A percentile compares a stretch with the other conserved stretches of the same genome.
Evolutionary conservation across 2,888 invertebrate genomes (phyloP).

Genomic region (Ophioninae sp.): DNA sequence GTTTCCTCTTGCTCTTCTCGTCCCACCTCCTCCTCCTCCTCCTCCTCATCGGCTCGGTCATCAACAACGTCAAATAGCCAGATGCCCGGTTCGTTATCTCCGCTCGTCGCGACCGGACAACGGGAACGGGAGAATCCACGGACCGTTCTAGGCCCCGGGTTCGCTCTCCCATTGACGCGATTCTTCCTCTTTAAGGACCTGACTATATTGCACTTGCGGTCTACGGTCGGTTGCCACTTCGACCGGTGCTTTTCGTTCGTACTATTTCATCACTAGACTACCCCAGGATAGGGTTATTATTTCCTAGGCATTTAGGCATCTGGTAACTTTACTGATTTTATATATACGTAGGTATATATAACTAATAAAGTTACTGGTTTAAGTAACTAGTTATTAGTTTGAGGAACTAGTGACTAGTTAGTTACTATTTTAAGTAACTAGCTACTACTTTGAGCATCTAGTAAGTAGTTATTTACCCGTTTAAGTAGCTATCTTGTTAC

Average conservation of each 20-base stretch:
- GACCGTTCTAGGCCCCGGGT: neutral
- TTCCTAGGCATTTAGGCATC: neutral
- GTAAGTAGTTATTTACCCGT: too few species aligned
- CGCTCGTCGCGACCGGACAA: constrained; percentile 48
- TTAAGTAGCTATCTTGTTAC: too few species aligned
- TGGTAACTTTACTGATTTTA: neutral
- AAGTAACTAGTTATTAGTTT: too few species aligned
- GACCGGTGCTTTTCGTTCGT: neutral
- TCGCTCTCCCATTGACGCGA: neutral
- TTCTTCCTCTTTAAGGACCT: neutral
- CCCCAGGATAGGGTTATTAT: neutral
- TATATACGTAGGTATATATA: neutral
- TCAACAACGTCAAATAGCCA: constrained; percentile 56
- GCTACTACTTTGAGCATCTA: too few species aligned
- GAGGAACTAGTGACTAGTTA: too few species aligned
- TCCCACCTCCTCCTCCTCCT: neutral
- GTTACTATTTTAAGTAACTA: too few species aligned
- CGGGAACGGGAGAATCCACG: constrained; percentile 25
- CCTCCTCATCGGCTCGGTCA: neutral
- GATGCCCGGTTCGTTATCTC: constrained; percentile 49
- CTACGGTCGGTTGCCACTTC: neutral
- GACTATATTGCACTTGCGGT: neutral
- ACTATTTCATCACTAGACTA: neutral
- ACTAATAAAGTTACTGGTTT: too few species aligned
- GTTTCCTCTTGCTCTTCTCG: neutral